phyloP scores from a whole-genome alignment of 2,797 vertebrate species.

The Hafferia zeledoni region DNA sequence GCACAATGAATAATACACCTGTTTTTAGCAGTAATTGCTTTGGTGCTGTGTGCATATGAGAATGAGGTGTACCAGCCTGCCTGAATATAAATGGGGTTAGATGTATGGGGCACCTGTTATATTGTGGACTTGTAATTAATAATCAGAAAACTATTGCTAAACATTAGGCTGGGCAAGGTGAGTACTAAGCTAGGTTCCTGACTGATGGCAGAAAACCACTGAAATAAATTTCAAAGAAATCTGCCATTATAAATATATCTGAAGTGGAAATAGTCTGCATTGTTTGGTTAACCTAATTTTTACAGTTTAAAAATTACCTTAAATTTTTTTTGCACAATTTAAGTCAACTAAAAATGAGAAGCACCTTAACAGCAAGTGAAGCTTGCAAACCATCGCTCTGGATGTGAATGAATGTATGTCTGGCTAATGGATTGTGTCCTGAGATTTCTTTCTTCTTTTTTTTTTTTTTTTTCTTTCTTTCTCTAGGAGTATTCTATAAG shows the following conservation, averaged over 20 bases:
- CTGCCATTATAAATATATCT: not conserved
- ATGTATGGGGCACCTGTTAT: not conserved
- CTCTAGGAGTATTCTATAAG: not conserved
- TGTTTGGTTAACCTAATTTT: not conserved
- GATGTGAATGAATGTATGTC: not conserved
- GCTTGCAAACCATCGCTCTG: not conserved
- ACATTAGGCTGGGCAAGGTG: not conserved
- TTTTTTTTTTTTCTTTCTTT: not conserved
- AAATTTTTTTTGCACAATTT: not conserved
- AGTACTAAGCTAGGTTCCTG: not conserved
- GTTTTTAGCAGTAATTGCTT: conserved; percentile 54
- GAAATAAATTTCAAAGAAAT: not conserved
- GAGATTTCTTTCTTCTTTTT: not conserved
- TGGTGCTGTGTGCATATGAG: not conserved
- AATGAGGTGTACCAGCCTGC: not conserved
- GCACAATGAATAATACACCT: conserved; percentile 9
- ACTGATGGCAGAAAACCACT: not conserved
- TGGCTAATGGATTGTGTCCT: not conserved
- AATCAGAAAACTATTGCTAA: not conserved
- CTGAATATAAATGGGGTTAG: conserved; percentile 30
- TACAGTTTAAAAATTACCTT: not conserved
- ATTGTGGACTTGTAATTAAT: conserved; percentile 2
- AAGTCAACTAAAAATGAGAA: not conserved
- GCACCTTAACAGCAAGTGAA: not conserved
- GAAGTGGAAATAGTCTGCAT: not conserved